These are phyloP conservation scores for Penelope pileata DNA, from an alignment of 2,113 vertebrate genomes.

Conservation along the genomic window DNA sequence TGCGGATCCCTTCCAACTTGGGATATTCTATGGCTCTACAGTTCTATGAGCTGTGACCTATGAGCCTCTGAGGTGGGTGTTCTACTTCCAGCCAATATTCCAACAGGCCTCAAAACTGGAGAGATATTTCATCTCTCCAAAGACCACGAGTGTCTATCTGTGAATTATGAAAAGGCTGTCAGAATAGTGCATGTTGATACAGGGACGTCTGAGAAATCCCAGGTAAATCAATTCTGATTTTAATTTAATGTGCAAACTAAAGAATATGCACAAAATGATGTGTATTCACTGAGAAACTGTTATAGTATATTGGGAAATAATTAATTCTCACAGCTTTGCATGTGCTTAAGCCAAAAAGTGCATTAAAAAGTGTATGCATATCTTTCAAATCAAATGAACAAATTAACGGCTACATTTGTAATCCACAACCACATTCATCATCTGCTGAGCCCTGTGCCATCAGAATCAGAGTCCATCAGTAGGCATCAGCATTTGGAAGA, in stretches of 20 bases:
- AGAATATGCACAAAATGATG: background rate
- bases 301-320: background rate
- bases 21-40: too few relatives aligned
- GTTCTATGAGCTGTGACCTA: background rate
- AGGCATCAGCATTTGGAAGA: background rate
- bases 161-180: background rate
- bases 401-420: background rate
- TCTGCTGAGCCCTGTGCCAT: background rate
- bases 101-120: background rate
- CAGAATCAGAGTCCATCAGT: background rate
- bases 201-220: background rate
- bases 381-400: background rate
- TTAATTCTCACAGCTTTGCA: background rate
- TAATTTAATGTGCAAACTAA: background rate
- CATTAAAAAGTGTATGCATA: background rate
- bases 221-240: background rate
- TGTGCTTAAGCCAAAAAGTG: background rate
- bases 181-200: background rate
- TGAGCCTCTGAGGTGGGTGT: fast-evolving
- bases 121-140: background rate
- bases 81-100: fast-evolving
- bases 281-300: background rate
- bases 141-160: background rate
- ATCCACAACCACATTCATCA: background rate
- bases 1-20: too few relatives aligned